phyloP scores from a whole-genome alignment of 2,888 invertebrate species.

The Homarus gammarus region DNA sequence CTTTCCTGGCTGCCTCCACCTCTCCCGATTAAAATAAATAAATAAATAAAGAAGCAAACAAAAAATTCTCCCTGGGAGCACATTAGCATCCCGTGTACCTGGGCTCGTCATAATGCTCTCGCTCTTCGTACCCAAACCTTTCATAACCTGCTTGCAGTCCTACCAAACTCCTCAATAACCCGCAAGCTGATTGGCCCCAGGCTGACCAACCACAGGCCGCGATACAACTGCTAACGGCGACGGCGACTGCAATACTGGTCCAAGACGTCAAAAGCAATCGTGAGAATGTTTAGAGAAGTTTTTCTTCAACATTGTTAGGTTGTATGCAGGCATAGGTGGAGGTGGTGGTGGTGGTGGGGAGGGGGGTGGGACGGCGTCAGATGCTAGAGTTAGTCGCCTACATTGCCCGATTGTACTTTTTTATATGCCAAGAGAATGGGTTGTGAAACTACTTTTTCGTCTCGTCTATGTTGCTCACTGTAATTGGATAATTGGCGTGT shows the following conservation, averaged over 20 bases:
- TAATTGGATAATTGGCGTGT: conserved; percentile 31
- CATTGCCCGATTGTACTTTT: neutral
- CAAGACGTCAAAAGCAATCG: conserved; percentile 12
- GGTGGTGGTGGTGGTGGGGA: conserved; percentile 21
- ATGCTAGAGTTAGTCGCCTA: neutral
- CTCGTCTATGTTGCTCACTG: conserved; percentile 4
- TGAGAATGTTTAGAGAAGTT: conserved; percentile 26
- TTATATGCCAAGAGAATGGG: neutral
- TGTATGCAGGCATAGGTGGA: conserved; percentile 25
- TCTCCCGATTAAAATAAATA: too few species aligned
- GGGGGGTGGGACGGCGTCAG: conserved; percentile 5
- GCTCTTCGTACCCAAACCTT: conserved; percentile 3
- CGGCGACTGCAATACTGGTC: neutral
- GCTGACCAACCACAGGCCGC: neutral
- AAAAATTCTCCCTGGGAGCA: neutral
- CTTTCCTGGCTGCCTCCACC: too few species aligned
- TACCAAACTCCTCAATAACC: neutral
- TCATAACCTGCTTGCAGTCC: neutral
- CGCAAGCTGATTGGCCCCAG: neutral
- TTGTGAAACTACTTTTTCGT: neutral
- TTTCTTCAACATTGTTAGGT: conserved; percentile 11
- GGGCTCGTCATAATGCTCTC: neutral
- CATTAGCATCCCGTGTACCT: neutral
- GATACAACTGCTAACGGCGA: conserved; percentile 1
- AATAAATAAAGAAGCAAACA: neutral